Conservation (phyloP, 2,888 invertebrate species). For the Laothoe populi region DNA sequence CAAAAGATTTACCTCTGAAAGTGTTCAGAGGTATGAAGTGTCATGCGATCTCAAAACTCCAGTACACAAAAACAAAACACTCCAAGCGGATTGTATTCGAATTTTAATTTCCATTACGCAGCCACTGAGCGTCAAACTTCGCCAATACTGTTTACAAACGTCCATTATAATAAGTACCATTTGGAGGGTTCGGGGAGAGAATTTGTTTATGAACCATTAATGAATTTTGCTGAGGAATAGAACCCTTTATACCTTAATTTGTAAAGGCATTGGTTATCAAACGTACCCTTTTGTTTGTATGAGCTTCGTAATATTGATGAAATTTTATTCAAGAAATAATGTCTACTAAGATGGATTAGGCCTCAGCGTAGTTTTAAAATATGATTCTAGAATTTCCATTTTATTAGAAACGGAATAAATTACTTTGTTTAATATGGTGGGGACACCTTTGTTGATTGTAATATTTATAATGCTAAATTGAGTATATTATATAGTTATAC, state of each 20-base stretch:
- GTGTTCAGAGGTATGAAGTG: too few relatives aligned
- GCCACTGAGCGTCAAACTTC: slow-evolving; percentile 36
- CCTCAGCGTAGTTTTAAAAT: too few relatives aligned
- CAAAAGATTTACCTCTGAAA: too few relatives aligned
- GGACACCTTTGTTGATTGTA: too few relatives aligned
- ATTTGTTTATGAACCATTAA: slow-evolving; percentile 71
- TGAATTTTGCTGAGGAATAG: slow-evolving; percentile 62
- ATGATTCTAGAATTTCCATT: too few relatives aligned
- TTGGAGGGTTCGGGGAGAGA: slow-evolving; percentile 51
- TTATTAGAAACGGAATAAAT: too few relatives aligned
- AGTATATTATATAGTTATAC: too few relatives aligned
- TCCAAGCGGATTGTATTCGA: slow-evolving; percentile 12
- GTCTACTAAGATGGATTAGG: too few relatives aligned
- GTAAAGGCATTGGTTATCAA: slow-evolving; percentile 58
- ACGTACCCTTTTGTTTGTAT: slow-evolving; percentile 33
- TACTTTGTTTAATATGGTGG: too few relatives aligned
- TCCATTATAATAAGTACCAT: slow-evolving; percentile 50
- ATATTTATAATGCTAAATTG: too few relatives aligned
- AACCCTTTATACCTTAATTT: slow-evolving; percentile 62
- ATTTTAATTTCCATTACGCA: slow-evolving; percentile 35
- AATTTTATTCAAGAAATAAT: too few relatives aligned
- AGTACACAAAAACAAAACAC: neutral
- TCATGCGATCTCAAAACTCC: too few relatives aligned
- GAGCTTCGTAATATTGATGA: slow-evolving; percentile 29
- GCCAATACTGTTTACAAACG: slow-evolving; percentile 39